Evolutionary conservation across 2,113 vertebrate genomes (phyloP), one percentile per base, ranked within the genome.

Genomic region (Bufo bufo): DNA sequence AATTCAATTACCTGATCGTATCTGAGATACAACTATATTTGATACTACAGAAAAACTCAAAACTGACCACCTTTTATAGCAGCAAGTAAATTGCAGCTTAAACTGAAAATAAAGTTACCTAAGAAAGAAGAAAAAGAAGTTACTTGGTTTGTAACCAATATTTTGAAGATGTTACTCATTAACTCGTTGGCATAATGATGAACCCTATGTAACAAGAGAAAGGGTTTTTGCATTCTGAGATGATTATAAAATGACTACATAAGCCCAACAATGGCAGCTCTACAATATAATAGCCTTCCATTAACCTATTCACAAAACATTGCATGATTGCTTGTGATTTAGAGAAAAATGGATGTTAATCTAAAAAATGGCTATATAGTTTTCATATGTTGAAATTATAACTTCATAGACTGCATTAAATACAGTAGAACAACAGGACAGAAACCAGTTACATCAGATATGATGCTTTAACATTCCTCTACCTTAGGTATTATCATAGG

Each of bases 101-200:
- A 54, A 79, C 14, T 79, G 58, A 80, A 86, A 77, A 77, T 66
- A 80, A 77, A 85, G 49, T 77, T 85, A 49, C 63, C 43, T 77
- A 79, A 23, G 17, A 56, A 65, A 80, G 63, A 79, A 80, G 50
- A 77, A 65, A 85, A 77, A 63, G 59, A 71, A 71, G 49, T 80
- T 65, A 54, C 50, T 69, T 80, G 63, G 77, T 80, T 87, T 87
- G 75, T 63, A 87, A 80, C 63, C 77, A 80, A 47, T 71, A 78
- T 71, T 87, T 87, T 69, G 85, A 79, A 87, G 85, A 87, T 87
- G 85, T 80, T 87, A 65, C 77, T 87, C 77, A 87, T 87, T 87
- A 87, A 72, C 47, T 87, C 20, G 17, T 71, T 86, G 85, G 77
- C 77, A 49, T 87, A 87, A 87, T 87, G 85, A 87, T 71, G 85